Conservation (phyloP, 2,888 invertebrate species). For the Synanthedon andrenaeformis region DNA sequence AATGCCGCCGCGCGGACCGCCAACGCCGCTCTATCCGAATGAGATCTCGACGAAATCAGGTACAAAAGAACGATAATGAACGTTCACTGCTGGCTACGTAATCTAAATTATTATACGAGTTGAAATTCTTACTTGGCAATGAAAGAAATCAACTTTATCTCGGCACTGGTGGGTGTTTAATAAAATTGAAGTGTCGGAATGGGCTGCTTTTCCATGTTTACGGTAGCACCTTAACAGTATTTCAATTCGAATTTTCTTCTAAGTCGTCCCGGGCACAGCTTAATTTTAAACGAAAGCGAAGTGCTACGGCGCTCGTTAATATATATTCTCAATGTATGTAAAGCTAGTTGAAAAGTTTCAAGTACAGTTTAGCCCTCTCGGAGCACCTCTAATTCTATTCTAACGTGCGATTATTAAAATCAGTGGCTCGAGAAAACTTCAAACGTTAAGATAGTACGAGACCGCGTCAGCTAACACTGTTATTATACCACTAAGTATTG, state of each 20-base stretch:
- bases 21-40: slow-evolving; percentile 66
- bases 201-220: slow-evolving; percentile 50
- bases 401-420: slow-evolving; percentile 23
- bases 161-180: slow-evolving; percentile 58
- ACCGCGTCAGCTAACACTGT: background rate
- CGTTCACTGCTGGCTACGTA: slow-evolving; percentile 69
- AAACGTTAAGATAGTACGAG: slow-evolving; percentile 13
- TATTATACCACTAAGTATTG: background rate
- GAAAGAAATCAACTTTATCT: slow-evolving; percentile 68
- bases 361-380: slow-evolving; percentile 13
- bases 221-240: slow-evolving; percentile 44
- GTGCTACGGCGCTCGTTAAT: slow-evolving; percentile 8
- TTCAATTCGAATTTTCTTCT: slow-evolving; percentile 47
- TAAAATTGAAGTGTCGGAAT: slow-evolving; percentile 64
- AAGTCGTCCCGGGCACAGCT: slow-evolving; percentile 23
- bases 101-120: slow-evolving; percentile 70
- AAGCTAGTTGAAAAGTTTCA: slow-evolving; percentile 18
- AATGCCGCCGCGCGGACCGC: slow-evolving; percentile 47
- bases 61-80: slow-evolving; percentile 72
- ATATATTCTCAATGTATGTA: slow-evolving; percentile 15
- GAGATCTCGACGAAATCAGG: slow-evolving; percentile 69
- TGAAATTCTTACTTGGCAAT: slow-evolving; percentile 65
- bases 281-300: slow-evolving; percentile 17
- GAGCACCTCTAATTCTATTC: slow-evolving; percentile 12
- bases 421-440: slow-evolving; percentile 16